Conservation (phyloP, 1,140 invertebrate genomes). For the Scaptomyza hsui region DNA sequence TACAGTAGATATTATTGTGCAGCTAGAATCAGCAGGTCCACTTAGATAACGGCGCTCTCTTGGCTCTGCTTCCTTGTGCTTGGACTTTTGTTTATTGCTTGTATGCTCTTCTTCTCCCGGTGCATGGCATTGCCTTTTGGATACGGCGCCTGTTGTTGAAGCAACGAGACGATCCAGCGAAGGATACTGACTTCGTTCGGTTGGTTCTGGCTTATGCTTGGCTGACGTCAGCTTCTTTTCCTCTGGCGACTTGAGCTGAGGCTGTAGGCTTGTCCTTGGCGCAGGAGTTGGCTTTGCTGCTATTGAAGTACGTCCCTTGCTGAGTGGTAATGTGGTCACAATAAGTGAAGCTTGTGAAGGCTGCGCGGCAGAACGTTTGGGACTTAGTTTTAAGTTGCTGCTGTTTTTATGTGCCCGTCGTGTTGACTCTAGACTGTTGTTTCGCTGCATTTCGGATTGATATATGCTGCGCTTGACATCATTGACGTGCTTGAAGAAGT, state of each 20-base stretch:
- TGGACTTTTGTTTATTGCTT: slow-evolving; percentile 28
- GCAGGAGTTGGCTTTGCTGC: slow-evolving; percentile 68
- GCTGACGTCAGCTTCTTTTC: slow-evolving; percentile 23
- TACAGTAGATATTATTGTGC: neutral
- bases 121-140: slow-evolving; percentile 46
- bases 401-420: slow-evolving; percentile 21
- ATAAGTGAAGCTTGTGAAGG: slow-evolving; percentile 38
- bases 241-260: slow-evolving; percentile 15
- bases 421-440: slow-evolving; percentile 63
- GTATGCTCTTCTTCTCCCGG: slow-evolving; percentile 2
- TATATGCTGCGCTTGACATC: slow-evolving; percentile 83
- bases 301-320: slow-evolving; percentile 58
- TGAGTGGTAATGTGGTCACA: slow-evolving; percentile 67
- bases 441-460: slow-evolving; percentile 79
- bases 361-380: slow-evolving; percentile 36
- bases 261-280: slow-evolving; percentile 59
- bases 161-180: slow-evolving; percentile 72
- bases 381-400: slow-evolving; percentile 30
- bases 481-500: slow-evolving; percentile 83
- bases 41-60: slow-evolving; percentile 21
- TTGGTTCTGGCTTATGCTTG: slow-evolving; percentile 35
- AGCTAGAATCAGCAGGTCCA: slow-evolving; percentile 6
- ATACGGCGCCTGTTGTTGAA: slow-evolving; percentile 72
- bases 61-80: slow-evolving; percentile 17
- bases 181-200: slow-evolving; percentile 63